Percentiles rank a stretch among this genome's conserved stretches.
These are phyloP conservation scores for Patiria pectinifera DNA, from an alignment of 53 echinoderm and acorn worm genomes.

Conservation along the genomic window DNA sequence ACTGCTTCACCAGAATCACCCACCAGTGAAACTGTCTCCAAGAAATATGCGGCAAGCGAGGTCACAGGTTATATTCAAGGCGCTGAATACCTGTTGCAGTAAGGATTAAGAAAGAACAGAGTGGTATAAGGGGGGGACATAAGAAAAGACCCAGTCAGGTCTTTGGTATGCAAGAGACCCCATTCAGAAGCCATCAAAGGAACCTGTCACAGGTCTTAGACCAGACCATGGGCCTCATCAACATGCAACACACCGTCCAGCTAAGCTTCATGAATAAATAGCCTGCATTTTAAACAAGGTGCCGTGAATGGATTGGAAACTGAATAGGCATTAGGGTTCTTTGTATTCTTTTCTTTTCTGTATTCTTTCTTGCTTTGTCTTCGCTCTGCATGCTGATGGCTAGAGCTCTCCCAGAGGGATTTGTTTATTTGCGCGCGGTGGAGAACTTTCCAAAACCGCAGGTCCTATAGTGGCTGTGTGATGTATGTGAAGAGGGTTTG, in stretches of 20 bases:
- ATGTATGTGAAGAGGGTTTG: not conserved
- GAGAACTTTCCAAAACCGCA: not conserved
- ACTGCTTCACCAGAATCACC: too few relatives aligned
- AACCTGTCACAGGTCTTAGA: not conserved
- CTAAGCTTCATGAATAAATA: not conserved
- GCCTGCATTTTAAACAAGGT: not conserved
- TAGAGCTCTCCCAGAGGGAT: not conserved
- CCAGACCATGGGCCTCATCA: not conserved
- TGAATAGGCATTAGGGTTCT: not conserved
- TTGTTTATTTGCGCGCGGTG: not conserved
- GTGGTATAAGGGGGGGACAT: not conserved
- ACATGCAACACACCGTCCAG: not conserved
- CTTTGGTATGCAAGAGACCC: conserved; percentile 39
- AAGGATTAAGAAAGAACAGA: not conserved
- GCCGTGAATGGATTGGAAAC: not conserved
- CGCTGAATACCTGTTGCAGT: not conserved
- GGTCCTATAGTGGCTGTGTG: not conserved
- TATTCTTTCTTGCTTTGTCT: too few relatives aligned
- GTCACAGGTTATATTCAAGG: not conserved
- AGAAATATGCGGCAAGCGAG: not conserved
- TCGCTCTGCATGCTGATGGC: not conserved
- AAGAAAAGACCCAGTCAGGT: conserved; percentile 16
- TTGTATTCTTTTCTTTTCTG: not conserved
- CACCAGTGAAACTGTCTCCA: not conserved
- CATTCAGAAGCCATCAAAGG: not conserved